These are phyloP conservation scores for Manacus vitellinus DNA, from an alignment of 2,113 vertebrate species.

Conservation along the genomic window DNA sequence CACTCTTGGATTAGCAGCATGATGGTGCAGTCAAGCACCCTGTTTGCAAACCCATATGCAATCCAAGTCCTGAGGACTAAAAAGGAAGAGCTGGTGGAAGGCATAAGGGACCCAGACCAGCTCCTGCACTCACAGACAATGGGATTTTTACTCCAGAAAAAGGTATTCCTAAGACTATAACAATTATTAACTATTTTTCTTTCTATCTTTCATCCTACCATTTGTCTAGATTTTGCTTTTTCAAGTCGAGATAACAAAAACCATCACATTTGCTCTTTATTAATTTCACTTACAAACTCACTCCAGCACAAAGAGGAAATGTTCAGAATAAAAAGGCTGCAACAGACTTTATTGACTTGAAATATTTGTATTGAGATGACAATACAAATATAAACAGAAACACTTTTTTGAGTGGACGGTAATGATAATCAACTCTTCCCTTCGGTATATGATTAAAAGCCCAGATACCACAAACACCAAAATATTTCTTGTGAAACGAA, in stretches of 20 bases:
- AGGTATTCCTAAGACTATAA: background rate
- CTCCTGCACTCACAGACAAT: conserved; percentile 76
- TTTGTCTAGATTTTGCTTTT: background rate
- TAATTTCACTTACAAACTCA: background rate
- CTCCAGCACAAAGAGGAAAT: background rate
- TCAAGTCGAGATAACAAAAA: background rate
- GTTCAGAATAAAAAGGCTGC: background rate
- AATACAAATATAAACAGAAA: background rate
- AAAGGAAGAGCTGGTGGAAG: conserved; percentile 74
- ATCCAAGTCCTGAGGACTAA: conserved; percentile 76
- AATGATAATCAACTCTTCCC: background rate
- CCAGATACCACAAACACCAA: background rate
- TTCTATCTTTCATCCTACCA: background rate
- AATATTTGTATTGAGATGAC: background rate
- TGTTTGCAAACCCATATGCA: conserved; percentile 76
- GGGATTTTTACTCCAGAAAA: conserved; percentile 72
- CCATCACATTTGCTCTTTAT: background rate
- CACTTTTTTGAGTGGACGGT: background rate
- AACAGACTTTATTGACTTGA: background rate
- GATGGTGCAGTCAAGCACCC: conserved; percentile 26
- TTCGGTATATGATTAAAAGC: background rate
- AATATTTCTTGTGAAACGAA: accelerated
- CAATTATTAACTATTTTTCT: background rate
- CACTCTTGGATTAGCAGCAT: background rate
- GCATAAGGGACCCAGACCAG: conserved; percentile 75